phyloP scores from a whole-genome alignment of 1,140 invertebrate genomes.

The Drosophila guanche region DNA sequence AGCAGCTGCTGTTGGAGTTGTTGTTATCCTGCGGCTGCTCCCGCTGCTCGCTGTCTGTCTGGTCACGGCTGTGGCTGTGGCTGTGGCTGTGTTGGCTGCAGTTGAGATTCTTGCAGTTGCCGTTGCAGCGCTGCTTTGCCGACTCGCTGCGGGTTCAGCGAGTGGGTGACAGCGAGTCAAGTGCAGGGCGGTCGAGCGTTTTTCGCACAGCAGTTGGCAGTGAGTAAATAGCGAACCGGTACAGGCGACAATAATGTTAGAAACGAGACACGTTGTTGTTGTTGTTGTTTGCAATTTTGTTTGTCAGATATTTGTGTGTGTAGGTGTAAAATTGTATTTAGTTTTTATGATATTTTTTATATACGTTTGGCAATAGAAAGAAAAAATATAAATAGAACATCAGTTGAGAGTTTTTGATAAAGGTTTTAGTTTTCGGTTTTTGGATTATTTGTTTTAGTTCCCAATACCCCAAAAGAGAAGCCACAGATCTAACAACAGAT shows the following conservation, averaged over 20 bases:
- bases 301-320: slow-evolving; percentile 21
- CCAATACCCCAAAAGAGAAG: slow-evolving; percentile 1
- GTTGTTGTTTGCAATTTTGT: slow-evolving; percentile 43
- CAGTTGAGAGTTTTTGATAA: slow-evolving; percentile 61
- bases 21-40: slow-evolving; percentile 62
- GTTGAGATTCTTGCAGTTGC: slow-evolving; percentile 72
- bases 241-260: slow-evolving; percentile 61
- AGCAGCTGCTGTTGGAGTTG: slow-evolving; percentile 61
- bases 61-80: slow-evolving; percentile 25
- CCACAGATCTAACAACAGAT: too few relatives aligned
- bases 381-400: slow-evolving; percentile 73
- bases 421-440: slow-evolving; percentile 28
- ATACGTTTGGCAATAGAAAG: slow-evolving; percentile 64
- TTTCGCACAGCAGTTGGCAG: slow-evolving; percentile 77
- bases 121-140: slow-evolving; percentile 59
- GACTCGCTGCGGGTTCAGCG: slow-evolving; percentile 6
- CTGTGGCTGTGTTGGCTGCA: slow-evolving; percentile 61
- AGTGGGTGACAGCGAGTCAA: slow-evolving; percentile 7
- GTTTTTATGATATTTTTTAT: slow-evolving; percentile 35
- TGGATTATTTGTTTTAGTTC: slow-evolving; percentile 2
- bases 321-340: slow-evolving; percentile 34
- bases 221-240: slow-evolving; percentile 71
- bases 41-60: slow-evolving; percentile 2
- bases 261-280: slow-evolving; percentile 41
- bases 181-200: slow-evolving; percentile 62